Percentiles rank a stretch among this genome's conserved stretches.
Evolutionary conservation across 2,113 vertebrate species (phyloP).

Genomic region (Oreocharis arfaki): DNA sequence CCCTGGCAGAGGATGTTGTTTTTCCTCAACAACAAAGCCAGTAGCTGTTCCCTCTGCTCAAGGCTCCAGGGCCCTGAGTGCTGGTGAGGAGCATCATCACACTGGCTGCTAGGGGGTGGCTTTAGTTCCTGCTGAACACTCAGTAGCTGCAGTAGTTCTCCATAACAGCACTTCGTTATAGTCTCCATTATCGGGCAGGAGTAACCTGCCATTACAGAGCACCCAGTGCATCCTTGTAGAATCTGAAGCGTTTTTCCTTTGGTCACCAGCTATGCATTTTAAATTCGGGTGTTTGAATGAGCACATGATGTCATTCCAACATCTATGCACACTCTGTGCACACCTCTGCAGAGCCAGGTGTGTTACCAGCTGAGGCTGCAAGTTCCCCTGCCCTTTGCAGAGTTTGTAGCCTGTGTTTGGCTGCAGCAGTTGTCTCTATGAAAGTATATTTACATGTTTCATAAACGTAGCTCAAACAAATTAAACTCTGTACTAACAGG

Average conservation of each 20-base stretch:
- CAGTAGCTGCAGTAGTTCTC: neutral
- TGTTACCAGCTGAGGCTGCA: neutral
- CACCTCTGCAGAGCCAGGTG: neutral
- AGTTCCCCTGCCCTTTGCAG: neutral
- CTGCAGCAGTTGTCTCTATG: neutral
- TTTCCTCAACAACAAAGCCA: neutral
- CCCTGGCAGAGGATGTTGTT: neutral
- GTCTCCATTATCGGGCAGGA: neutral
- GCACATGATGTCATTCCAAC: neutral
- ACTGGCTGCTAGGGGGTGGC: neutral
- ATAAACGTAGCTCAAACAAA: constrained; percentile 61
- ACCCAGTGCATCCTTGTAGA: neutral
- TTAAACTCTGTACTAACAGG: constrained; percentile 61
- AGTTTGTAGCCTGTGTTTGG: neutral
- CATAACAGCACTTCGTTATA: neutral
- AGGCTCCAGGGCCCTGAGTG: accelerated
- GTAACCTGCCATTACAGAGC: neutral
- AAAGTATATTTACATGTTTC: constrained; percentile 55
- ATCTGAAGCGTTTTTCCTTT: neutral
- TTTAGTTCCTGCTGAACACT: neutral
- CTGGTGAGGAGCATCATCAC: neutral
- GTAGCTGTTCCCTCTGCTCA: neutral
- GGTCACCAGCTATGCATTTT: neutral
- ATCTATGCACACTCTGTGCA: neutral
- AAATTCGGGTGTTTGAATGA: neutral